These are phyloP conservation scores for Scolanthus callimorphus DNA, from an alignment of 92 coral and sea anemone species.

Conservation along the genomic window DNA sequence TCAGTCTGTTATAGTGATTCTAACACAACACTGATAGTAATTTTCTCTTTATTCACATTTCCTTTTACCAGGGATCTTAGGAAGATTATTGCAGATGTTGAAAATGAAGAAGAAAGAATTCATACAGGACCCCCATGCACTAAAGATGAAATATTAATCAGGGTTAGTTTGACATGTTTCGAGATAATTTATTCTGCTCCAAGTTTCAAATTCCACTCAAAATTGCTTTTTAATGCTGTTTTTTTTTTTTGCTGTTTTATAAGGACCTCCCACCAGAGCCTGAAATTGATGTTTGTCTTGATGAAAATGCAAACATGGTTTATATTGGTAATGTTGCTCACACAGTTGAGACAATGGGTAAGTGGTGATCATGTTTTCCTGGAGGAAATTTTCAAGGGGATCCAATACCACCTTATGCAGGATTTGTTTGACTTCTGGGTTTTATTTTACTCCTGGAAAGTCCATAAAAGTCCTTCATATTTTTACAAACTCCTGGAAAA, in stretches of 20 bases:
- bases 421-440: no score
- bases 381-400: background rate
- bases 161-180: slow-evolving; percentile 47
- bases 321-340: slow-evolving; percentile 70
- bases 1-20: no score
- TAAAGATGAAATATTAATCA: slow-evolving; percentile 60
- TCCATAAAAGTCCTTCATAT: no score
- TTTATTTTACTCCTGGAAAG: no score
- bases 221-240: background rate
- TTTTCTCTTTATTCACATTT: no score
- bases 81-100: slow-evolving; percentile 37
- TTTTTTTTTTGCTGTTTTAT: background rate
- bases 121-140: slow-evolving; percentile 58
- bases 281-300: slow-evolving; percentile 45
- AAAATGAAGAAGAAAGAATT: slow-evolving; percentile 59
- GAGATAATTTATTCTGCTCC: no score
- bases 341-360: slow-evolving; percentile 59
- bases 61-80: no score
- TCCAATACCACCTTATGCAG: no score
- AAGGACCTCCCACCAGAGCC: slow-evolving; percentile 88
- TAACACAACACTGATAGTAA: no score
- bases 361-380: background rate
- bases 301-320: slow-evolving; percentile 51
- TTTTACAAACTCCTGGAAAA: no score
- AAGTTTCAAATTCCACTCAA: background rate